phyloP scores from a whole-genome alignment of 1,140 invertebrate species.

The Tetraneura akinire region DNA sequence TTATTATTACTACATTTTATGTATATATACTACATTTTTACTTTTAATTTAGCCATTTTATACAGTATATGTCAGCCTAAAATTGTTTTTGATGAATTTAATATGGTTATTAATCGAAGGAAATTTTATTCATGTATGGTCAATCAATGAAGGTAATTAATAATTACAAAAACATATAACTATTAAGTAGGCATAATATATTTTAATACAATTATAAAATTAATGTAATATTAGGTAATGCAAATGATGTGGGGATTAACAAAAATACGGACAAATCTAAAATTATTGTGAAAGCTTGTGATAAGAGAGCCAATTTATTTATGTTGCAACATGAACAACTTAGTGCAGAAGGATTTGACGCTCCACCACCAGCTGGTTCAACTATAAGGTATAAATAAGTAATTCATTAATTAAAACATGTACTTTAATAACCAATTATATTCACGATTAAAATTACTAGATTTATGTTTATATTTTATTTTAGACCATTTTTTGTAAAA shows the following conservation, averaged over 20 bases:
- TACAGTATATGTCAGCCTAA: neutral
- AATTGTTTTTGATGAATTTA: slow-evolving; percentile 40
- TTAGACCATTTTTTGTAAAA: slow-evolving; percentile 72
- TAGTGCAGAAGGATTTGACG: slow-evolving; percentile 54
- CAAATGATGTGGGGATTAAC: neutral
- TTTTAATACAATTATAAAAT: too few species aligned
- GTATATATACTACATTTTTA: too few species aligned
- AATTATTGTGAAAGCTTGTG: slow-evolving; percentile 52
- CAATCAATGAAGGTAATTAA: slow-evolving; percentile 42
- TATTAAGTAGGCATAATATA: too few species aligned
- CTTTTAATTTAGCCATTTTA: slow-evolving; percentile 31
- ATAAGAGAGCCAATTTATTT: slow-evolving; percentile 54
- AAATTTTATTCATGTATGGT: slow-evolving; percentile 25
- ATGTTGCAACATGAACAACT: slow-evolving; percentile 53
- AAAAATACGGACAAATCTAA: slow-evolving; percentile 47
- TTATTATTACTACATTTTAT: too few species aligned
- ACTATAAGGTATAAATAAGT: slow-evolving; percentile 28
- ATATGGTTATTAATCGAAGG: slow-evolving; percentile 20
- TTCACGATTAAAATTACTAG: too few species aligned
- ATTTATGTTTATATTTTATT: slow-evolving; percentile 53
- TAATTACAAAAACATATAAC: neutral
- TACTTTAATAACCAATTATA: too few species aligned
- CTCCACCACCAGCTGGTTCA: slow-evolving; percentile 53
- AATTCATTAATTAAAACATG: too few species aligned
- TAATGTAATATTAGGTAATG: neutral